These are phyloP conservation scores for Cantharis nigra DNA, from an alignment of 2,888 invertebrate genomes.

Conservation along the genomic window DNA sequence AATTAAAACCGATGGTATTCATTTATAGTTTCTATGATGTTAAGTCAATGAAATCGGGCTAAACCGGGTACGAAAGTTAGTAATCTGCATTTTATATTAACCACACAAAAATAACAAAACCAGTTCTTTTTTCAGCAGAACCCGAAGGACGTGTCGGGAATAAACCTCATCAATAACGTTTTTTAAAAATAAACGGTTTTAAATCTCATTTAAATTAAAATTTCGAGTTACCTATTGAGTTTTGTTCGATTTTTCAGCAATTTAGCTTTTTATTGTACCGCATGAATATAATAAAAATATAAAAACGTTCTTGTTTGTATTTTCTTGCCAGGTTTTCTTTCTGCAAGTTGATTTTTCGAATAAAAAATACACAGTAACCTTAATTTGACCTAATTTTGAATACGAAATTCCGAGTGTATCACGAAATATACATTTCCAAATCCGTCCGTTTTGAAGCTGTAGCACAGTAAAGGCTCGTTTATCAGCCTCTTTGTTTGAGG, in stretches of 20 bases:
- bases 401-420: slow-evolving; percentile 16
- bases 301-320: neutral
- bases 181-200: neutral
- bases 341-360: neutral
- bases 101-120: no score
- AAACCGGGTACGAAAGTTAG: no score
- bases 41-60: no score
- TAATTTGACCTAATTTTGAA: slow-evolving; percentile 15
- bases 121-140: no score
- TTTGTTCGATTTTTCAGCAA: neutral
- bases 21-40: no score
- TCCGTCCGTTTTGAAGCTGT: slow-evolving; percentile 15
- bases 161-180: no score
- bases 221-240: neutral
- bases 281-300: neutral
- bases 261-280: neutral
- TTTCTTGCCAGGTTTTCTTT: neutral
- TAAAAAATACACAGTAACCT: neutral
- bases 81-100: no score
- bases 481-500: slow-evolving; percentile 26
- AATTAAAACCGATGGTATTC: no score
- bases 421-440: slow-evolving; percentile 6
- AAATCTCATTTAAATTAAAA: neutral
- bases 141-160: no score
- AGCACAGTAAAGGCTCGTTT: slow-evolving; percentile 24